A percentile compares a stretch with the other conserved stretches of the same genome.
phyloP scores from a whole-genome alignment of 2,797 vertebrate species.

The Protosalanx chinensis region DNA sequence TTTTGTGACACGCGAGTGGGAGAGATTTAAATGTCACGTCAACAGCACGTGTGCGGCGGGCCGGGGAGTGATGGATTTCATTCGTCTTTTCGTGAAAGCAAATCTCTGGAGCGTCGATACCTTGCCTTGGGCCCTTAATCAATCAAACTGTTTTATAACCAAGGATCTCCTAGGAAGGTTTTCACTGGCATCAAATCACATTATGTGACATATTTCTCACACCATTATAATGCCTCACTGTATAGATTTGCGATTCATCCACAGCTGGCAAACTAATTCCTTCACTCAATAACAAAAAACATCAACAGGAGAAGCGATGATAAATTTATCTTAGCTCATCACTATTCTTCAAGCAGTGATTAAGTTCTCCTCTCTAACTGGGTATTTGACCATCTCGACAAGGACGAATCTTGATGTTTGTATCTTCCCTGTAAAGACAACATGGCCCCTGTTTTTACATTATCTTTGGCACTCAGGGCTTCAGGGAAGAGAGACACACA shows the following conservation, averaged over 20 bases:
- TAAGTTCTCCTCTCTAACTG: neutral
- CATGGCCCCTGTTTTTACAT: too few relatives aligned
- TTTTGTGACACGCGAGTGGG: constrained; percentile 22
- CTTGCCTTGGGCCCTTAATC: constrained; percentile 58
- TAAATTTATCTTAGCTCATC: neutral
- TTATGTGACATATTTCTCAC: neutral
- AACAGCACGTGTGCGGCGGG: constrained; percentile 49
- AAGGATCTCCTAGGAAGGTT: constrained; percentile 34
- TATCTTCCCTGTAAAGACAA: too few relatives aligned
- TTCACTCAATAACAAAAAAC: neutral
- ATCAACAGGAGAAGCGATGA: neutral
- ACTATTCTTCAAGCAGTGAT: neutral
- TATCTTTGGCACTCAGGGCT: too few relatives aligned
- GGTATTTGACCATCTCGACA: too few relatives aligned
- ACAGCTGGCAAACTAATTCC: neutral
- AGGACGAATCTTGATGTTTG: too few relatives aligned
- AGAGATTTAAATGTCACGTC: constrained; percentile 59
- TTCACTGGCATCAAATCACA: constrained; percentile 3
- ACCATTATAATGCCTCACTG: neutral
- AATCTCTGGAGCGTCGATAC: constrained; percentile 52
- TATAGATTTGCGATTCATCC: neutral
- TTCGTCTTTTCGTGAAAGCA: constrained; percentile 37
- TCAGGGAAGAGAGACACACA: too few relatives aligned
- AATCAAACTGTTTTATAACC: constrained; percentile 55
- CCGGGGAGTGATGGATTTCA: constrained; percentile 51